Percentiles rank a stretch among this genome's conserved stretches.
Conservation (phyloP, 2,797 vertebrate genomes). For the Eurystomus glaucurus region DNA sequence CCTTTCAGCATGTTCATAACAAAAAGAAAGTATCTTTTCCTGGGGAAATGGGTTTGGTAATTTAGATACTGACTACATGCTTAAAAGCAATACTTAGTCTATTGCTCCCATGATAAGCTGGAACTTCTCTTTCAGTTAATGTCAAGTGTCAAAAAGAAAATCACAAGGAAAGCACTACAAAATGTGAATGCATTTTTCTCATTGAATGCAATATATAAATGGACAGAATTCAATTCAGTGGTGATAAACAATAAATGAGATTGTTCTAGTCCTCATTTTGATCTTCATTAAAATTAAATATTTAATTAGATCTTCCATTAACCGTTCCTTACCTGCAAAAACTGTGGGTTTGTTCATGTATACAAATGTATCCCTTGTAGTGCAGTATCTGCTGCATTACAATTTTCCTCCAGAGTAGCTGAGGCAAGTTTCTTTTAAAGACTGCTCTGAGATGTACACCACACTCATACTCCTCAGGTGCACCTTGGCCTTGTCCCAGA, state of each 20-base stretch:
- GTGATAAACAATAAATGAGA: neutral
- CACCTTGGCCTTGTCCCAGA: accelerated
- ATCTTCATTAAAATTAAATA: neutral
- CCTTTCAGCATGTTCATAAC: neutral
- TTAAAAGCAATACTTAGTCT: neutral
- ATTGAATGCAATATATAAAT: neutral
- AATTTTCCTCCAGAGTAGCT: neutral
- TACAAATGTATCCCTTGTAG: neutral
- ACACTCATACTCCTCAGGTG: neutral
- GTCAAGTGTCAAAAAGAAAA: neutral
- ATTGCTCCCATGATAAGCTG: neutral
- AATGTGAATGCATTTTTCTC: neutral
- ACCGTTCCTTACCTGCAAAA: neutral
- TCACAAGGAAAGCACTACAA: accelerated
- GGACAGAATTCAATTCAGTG: accelerated
- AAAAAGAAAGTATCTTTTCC: accelerated
- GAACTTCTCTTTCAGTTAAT: neutral
- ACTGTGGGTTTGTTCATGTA: neutral
- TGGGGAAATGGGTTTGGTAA: neutral
- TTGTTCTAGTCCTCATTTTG: neutral
- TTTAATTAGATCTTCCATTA: neutral
- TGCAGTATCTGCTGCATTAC: neutral
- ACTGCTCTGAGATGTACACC: accelerated
- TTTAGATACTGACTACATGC: neutral
- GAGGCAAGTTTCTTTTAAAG: neutral